A percentile compares a stretch with the other conserved stretches of the same genome.
Evolutionary conservation across 1,140 invertebrate species (phyloP).

Genomic region (Phortica variegata): DNA sequence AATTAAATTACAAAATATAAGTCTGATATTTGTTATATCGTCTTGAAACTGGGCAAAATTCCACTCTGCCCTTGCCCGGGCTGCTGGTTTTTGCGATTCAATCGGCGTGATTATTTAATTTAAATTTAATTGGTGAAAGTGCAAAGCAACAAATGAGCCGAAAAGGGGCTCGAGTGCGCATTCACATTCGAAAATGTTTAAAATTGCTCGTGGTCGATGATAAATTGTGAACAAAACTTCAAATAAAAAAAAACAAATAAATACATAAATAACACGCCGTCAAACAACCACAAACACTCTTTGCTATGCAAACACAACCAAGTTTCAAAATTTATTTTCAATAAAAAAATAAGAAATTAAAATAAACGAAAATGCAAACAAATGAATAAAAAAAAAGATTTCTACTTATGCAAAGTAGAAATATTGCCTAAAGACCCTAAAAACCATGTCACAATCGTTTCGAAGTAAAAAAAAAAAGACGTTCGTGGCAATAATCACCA

Average conservation of each 20-base stretch:
- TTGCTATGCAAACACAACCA: slow-evolving; percentile 19
- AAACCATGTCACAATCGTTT: slow-evolving; percentile 46
- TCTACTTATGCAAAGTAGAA: slow-evolving; percentile 55
- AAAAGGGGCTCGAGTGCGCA: slow-evolving; percentile 7
- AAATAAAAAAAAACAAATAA: slow-evolving; percentile 8
- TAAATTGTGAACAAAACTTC: slow-evolving; percentile 39
- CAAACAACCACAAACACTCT: slow-evolving; percentile 48
- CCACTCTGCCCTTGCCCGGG: neutral
- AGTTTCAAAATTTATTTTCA: slow-evolving; percentile 33
- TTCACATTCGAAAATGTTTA: slow-evolving; percentile 17
- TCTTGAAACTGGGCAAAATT: too few relatives aligned
- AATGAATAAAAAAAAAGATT: slow-evolving; percentile 38
- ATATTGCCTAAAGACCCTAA: slow-evolving; percentile 54
- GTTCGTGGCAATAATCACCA: neutral
- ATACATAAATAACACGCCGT: neutral
- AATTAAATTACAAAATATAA: too few relatives aligned
- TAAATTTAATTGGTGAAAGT: slow-evolving; percentile 50
- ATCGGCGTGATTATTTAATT: slow-evolving; percentile 40
- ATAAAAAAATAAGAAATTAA: slow-evolving; percentile 46
- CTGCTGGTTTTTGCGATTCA: neutral
- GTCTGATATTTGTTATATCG: too few relatives aligned
- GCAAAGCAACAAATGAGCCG: slow-evolving; percentile 29
- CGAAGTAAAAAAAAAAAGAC: slow-evolving; percentile 5
- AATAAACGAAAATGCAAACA: slow-evolving; percentile 47
- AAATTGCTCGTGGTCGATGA: slow-evolving; percentile 47